Percentiles rank a stretch among this genome's conserved stretches.
phyloP scores from a whole-genome alignment of 2,797 vertebrate species.

The Fistularia commersonii region DNA sequence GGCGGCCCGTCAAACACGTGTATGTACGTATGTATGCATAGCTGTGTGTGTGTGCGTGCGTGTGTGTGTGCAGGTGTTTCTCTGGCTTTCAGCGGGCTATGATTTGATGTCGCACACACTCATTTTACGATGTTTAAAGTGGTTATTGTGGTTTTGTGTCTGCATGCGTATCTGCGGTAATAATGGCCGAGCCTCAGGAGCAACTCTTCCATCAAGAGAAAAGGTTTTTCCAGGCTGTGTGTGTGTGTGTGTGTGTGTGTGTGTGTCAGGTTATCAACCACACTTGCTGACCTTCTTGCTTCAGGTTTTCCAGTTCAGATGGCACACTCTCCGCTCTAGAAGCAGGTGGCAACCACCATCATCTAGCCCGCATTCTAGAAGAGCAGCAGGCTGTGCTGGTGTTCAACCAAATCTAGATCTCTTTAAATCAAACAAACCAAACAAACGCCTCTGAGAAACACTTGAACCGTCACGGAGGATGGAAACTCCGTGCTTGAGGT shows the following conservation, averaged over 20 bases:
- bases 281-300: conserved; percentile 1
- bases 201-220: too few relatives aligned
- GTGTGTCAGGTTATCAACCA: conserved; percentile 9
- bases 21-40: too few relatives aligned
- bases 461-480: too few relatives aligned
- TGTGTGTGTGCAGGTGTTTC: conserved; percentile 52
- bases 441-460: conserved; percentile 2
- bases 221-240: too few relatives aligned
- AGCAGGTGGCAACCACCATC: conserved; percentile 33
- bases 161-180: conserved; percentile 12
- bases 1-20: too few relatives aligned
- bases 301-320: conserved; percentile 18
- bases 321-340: conserved; percentile 7
- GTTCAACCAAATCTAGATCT: conserved; percentile 25
- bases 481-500: too few relatives aligned
- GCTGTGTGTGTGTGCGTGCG: too few relatives aligned
- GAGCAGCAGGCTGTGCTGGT: conserved; percentile 35
- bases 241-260: conserved; percentile 5
- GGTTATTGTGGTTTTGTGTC: conserved; percentile 32
- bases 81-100: conserved; percentile 5
- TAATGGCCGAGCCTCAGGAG: conserved; percentile 9
- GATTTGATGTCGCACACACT: conserved; percentile 13
- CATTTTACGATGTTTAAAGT: conserved; percentile 21
- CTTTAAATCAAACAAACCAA: too few relatives aligned
- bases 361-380: conserved; percentile 36